These are phyloP conservation scores for Silurus lanzhouensis DNA, from an alignment of 2,797 vertebrate genomes.

Conservation along the genomic window DNA sequence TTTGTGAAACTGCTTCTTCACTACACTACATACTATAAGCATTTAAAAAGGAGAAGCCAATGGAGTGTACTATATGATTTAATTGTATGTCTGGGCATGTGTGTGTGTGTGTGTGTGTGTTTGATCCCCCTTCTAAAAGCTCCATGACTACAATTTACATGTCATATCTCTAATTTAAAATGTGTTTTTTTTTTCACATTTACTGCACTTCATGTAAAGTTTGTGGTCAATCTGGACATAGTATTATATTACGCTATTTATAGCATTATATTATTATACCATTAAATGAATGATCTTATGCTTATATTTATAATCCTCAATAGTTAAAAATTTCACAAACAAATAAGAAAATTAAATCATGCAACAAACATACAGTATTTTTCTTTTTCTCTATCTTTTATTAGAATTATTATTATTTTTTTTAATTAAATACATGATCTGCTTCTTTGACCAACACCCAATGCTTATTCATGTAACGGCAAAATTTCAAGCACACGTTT, in stretches of 20 bases:
- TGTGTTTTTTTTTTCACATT: background rate
- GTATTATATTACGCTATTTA: too few species aligned
- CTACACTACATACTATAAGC: background rate
- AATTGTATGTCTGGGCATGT: too few species aligned
- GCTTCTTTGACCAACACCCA: constrained; percentile 1
- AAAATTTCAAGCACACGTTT: constrained; percentile 6
- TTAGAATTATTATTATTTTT: background rate
- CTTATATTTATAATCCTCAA: too few species aligned
- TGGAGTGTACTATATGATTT: background rate
- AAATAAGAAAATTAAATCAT: too few species aligned
- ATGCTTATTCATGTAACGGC: background rate
- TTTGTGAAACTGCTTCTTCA: background rate
- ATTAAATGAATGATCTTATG: too few species aligned
- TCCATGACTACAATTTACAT: background rate
- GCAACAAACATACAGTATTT: too few species aligned
- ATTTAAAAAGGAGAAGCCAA: background rate
- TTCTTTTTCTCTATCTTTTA: too few species aligned
- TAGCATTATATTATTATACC: too few species aligned
- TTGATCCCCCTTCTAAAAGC: background rate
- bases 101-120: background rate
- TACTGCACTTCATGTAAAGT: background rate
- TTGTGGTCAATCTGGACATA: background rate
- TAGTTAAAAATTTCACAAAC: too few species aligned
- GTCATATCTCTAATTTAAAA: background rate
- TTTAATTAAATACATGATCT: background rate